These are phyloP conservation scores for Iphiclides podalirius DNA, from an alignment of 2,888 invertebrate species.

Conservation along the genomic window DNA sequence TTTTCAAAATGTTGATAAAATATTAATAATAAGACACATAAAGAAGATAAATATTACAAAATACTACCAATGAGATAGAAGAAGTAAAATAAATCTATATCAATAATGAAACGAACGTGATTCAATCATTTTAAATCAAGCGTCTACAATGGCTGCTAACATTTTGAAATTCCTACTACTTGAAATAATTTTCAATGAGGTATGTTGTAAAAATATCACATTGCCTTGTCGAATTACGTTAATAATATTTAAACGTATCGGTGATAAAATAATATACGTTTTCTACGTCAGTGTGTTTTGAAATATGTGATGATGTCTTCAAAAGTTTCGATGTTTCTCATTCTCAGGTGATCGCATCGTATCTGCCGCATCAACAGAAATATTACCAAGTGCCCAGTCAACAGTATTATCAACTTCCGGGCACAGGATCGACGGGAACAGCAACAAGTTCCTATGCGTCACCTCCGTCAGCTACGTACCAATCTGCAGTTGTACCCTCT, in stretches of 20 bases:
- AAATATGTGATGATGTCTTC: too few species aligned
- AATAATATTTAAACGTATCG: too few species aligned
- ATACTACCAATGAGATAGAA: slow-evolving; percentile 5
- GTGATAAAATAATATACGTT: too few species aligned
- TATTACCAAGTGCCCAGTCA: slow-evolving; percentile 21
- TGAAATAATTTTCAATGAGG: slow-evolving; percentile 5
- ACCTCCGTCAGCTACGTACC: slow-evolving; percentile 3
- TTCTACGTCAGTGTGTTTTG: neutral
- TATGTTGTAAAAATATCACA: slow-evolving; percentile 5
- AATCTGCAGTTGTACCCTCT: slow-evolving; percentile 1
- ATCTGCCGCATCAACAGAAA: slow-evolving; percentile 17
- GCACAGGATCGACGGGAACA: neutral
- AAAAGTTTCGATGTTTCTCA: neutral
- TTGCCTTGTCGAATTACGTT: too few species aligned
- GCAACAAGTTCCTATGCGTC: neutral
- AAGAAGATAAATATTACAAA: slow-evolving; percentile 11
- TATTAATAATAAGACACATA: neutral
- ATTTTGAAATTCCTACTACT: slow-evolving; percentile 12
- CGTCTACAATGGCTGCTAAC: slow-evolving; percentile 8
- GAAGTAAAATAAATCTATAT: slow-evolving; percentile 8
- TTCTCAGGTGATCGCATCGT: slow-evolving; percentile 18
- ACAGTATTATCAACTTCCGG: slow-evolving; percentile 16
- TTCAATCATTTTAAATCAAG: slow-evolving; percentile 7
- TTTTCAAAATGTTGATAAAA: neutral
- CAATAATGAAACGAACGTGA: slow-evolving; percentile 6